Evolutionary conservation across 2,797 vertebrate genomes (phyloP).

Genomic region (Myioborus melanocephalus): DNA sequence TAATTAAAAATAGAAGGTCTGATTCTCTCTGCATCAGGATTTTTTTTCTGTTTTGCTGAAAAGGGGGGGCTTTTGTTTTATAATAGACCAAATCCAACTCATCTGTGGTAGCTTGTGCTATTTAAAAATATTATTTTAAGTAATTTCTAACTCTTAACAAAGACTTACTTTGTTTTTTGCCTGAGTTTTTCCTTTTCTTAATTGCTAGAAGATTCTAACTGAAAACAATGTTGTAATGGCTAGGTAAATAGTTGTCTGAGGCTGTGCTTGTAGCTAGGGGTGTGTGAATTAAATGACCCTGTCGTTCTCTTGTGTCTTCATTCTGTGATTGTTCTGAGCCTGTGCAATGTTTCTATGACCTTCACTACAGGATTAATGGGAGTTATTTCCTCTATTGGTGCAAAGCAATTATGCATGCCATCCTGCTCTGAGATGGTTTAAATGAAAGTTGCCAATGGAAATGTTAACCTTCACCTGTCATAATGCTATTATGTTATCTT

Average conservation of each 20-base stretch:
- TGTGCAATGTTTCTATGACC: conserved; percentile 20
- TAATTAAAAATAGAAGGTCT: conserved; percentile 20
- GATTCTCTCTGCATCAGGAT: background rate
- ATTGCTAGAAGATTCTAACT: background rate
- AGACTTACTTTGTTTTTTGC: background rate
- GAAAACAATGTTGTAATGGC: background rate
- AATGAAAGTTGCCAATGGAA: conserved; percentile 56
- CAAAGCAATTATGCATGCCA: conserved; percentile 49
- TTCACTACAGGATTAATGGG: conserved; percentile 53
- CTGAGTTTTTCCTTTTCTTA: background rate
- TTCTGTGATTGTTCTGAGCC: conserved; percentile 9
- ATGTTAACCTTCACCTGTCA: conserved; percentile 58
- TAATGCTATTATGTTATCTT: conserved; percentile 53
- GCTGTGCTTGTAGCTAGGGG: background rate
- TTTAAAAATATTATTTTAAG: background rate
- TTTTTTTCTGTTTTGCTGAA: background rate
- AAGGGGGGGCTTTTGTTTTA: background rate
- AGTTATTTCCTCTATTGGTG: conserved; percentile 42
- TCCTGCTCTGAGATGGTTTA: conserved; percentile 47
- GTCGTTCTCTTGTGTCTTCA: background rate
- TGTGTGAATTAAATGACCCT: conserved; percentile 12
- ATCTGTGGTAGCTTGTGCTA: background rate
- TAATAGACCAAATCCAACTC: background rate
- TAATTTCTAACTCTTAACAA: background rate
- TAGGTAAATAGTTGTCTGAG: background rate